Evolutionary conservation across 2,797 vertebrate species (phyloP), one percentile per base, ranked within the genome.

Genomic region (Delichon dasypus): DNA sequence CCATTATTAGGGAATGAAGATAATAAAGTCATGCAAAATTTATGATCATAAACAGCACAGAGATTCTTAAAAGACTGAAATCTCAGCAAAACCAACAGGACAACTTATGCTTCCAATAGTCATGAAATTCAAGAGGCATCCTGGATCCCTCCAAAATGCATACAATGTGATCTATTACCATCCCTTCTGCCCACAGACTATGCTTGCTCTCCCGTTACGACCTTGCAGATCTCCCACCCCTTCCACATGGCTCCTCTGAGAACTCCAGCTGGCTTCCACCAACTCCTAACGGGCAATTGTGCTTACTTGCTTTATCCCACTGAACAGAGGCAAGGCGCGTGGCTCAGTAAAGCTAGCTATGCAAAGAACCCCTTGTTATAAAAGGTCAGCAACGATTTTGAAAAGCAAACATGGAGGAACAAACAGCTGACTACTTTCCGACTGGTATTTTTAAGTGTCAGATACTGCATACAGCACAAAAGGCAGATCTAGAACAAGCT

Each of bases 161-260:
- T 45, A 7, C 30, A 22, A 40, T 34, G 22, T 83, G 30, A 71
- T 58, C 6, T 19, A 84, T 48, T 34, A 30, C 47, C 11, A 21
- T 64, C 10, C n/a, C 22, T 88, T 55, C 55, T 76, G 44, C 66
- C 36, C 25, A 60, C 58, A 85, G 40, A 50, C 15, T 50, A 74
- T 84, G 17, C 27, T 61, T 65, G 11, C 71, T 90, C 55, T 66
- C 55, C 44, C 0, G 0, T 57, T 65, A 67, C 0, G 0, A 71
- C 57, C 77, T 36, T 48, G 47, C 64, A 79, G 40, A 60, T 32
- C 81, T 78, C 44, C 25, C 54, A 68, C 7, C 27, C 19, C 5
- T 90, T 58, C 58, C 62, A 53, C 44, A 45, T 9, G 20, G 54
- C 0, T 93, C n/a, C 25, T 58, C 36, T 84, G 50, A 86, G 83